Evolutionary conservation across 2,888 invertebrate genomes (phyloP), one percentile per base, ranked within the genome.

Genomic region (Luperina testacea): DNA sequence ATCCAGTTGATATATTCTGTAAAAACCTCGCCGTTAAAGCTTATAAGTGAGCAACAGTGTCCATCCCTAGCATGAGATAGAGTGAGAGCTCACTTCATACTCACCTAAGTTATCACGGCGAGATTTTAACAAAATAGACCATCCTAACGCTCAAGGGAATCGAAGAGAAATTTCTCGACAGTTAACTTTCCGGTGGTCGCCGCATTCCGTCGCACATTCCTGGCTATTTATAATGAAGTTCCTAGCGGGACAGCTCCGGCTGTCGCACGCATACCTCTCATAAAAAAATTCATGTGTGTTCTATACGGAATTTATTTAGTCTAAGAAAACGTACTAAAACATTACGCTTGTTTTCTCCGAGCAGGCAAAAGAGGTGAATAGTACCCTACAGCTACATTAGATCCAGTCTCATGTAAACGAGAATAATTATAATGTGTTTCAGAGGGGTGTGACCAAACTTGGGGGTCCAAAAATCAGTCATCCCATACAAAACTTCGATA

Each of bases 141-240:
- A 20, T n/a, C 24, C 6, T 15, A 32, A 45, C 76, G 61, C 61
- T 81, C 57, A 57, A 77, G 76, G 71, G 72, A 78, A 83, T 77
- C 8, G 27, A 51, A 82, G 87, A 88, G 78, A 89, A 86, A 79
- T 85, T 68, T 82, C 82, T 78, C 77, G 83, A 86, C 77, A 87
- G 87, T 86, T 86, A 84, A 88, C 83, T 90, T 80, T 83, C 74
- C 75, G 72, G 81, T 81, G 88, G 85, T 87, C 84, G 82, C 61
- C 78, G 65, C 79, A 91, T 92, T 88, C 90, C 90, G 80, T 77
- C 78, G 84, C 87, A 84, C 90, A 93, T 93, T 92, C 92, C 90
- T 80, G 73, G 85, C 92, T 93, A 93, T 93, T 92, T 91, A 90
- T 93, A 93, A 85, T 82, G 68, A 83, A 85, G 86, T 88, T 87